Base-by-base conservation (phyloP, 1,140 invertebrate species). In the Sycophaga agraensis region DNA sequence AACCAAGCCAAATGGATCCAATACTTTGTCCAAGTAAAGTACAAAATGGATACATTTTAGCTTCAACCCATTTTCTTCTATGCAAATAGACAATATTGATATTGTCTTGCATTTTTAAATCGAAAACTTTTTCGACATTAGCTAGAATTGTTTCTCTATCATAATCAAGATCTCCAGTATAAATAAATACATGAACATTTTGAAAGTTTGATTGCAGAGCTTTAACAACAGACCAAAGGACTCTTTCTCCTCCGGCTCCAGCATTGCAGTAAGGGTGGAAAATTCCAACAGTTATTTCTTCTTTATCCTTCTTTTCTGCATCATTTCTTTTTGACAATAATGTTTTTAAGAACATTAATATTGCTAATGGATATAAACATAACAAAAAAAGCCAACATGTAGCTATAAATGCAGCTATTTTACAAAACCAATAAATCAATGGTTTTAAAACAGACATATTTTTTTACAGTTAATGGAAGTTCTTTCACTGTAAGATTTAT, bases 211-310 rank as follows among this genome's bases (percentile, higher is more conserved):
- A 83, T 72, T 96, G 88, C 58, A 98, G 74, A 14, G 92, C 86
- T 73, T 88, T 86, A 28, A 99, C 83, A 0, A 93, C 93, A 70
- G 89, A 87, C 97, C 97, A 99, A 12, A 99, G 79, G 7, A 99
- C 97, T 74, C 96, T 85, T 82, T 99, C 98, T 5, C 97, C 97
- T 1, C 97, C 97, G 26, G 97, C 97, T 0, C 97, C 97, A 9
- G 94, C 93, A 86, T 97, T 96, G 72, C 96, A 98, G 73, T 98
- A 98, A 0, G 97, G 97, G 82, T 99, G 97, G 77, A 99, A 99
- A 76, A 99, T 92, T 1, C 88, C 96, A 46, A 98, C 84, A 49
- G 85, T 83, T 0, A 80, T 79, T 48, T 81, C 82, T 31, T 69
- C 70, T 28, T 69, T 66, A 22, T 56, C 56, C 56, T 70, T 71